These are phyloP conservation scores for Hydriomena furcata DNA, from an alignment of 2,888 invertebrate species.

Conservation along the genomic window DNA sequence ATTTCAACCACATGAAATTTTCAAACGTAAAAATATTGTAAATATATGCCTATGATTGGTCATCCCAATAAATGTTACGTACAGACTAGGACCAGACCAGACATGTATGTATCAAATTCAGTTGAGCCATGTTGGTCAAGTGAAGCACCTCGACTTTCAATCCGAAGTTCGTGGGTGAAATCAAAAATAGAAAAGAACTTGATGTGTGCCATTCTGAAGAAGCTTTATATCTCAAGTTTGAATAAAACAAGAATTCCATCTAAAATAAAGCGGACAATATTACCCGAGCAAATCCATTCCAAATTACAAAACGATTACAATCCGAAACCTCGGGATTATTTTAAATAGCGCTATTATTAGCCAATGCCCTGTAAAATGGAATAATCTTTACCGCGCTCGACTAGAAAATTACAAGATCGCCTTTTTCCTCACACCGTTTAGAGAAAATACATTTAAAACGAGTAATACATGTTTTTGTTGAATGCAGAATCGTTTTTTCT, in stretches of 20 bases:
- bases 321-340: constrained; percentile 29
- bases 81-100: too few species aligned
- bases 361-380: constrained; percentile 36
- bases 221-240: not conserved
- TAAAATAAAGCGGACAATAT: constrained; percentile 8
- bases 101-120: too few species aligned
- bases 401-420: constrained; percentile 37
- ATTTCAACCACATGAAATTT: too few species aligned
- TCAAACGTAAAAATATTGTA: too few species aligned
- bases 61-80: too few species aligned
- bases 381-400: constrained; percentile 30
- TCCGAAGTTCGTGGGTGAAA: too few species aligned
- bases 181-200: too few species aligned
- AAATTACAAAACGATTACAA: constrained; percentile 29
- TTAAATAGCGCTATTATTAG: constrained; percentile 33
- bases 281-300: constrained; percentile 10
- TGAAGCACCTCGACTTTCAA: too few species aligned
- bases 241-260: not conserved
- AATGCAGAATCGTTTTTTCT: too few species aligned
- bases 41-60: too few species aligned
- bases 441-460: not conserved
- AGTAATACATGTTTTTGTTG: too few species aligned
- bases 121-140: too few species aligned
- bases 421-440: constrained; percentile 28
- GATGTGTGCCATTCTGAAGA: not conserved